Conservation (phyloP, 2,797 vertebrate species). For the Sparus aurata region DNA sequence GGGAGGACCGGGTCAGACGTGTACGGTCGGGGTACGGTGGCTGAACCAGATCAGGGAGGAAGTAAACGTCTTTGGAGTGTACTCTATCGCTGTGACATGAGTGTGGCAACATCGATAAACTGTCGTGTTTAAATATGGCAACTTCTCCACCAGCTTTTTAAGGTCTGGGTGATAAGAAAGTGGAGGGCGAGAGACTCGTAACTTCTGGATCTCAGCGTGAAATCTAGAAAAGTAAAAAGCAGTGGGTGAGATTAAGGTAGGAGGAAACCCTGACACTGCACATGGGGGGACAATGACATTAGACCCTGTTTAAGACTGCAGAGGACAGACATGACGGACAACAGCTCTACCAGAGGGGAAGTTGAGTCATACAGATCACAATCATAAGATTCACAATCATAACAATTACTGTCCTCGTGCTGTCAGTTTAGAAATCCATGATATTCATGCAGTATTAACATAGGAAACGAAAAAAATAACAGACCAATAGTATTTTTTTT, state of each 20-base stretch:
- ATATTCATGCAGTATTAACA: constrained; percentile 87
- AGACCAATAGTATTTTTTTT: constrained; percentile 60
- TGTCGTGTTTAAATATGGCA: constrained; percentile 65
- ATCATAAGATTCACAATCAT: constrained; percentile 76
- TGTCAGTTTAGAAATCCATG: constrained; percentile 79
- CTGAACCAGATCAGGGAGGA: constrained; percentile 66
- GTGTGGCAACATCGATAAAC: constrained; percentile 55
- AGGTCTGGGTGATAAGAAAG: constrained; percentile 80
- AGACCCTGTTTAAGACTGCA: constrained; percentile 86
- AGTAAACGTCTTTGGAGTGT: constrained; percentile 82
- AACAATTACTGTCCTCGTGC: constrained; percentile 79
- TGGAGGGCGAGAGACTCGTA: constrained; percentile 60
- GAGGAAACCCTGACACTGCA: constrained; percentile 72
- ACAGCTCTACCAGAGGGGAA: constrained; percentile 66
- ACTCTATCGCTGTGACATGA: constrained; percentile 54
- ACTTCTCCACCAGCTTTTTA: constrained; percentile 74
- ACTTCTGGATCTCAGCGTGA: constrained; percentile 47
- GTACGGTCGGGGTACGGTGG: constrained; percentile 28
- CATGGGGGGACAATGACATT: constrained; percentile 64
- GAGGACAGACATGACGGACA: constrained; percentile 77
- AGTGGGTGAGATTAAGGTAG: constrained; percentile 56
- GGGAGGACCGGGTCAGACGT: constrained; percentile 47
- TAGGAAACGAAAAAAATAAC: constrained; percentile 72
- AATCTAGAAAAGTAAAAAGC: constrained; percentile 61
- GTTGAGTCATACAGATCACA: constrained; percentile 68